Evolutionary conservation across 2,113 vertebrate species (phyloP), one percentile per base, ranked within the genome.

Genomic region (human): DNA sequence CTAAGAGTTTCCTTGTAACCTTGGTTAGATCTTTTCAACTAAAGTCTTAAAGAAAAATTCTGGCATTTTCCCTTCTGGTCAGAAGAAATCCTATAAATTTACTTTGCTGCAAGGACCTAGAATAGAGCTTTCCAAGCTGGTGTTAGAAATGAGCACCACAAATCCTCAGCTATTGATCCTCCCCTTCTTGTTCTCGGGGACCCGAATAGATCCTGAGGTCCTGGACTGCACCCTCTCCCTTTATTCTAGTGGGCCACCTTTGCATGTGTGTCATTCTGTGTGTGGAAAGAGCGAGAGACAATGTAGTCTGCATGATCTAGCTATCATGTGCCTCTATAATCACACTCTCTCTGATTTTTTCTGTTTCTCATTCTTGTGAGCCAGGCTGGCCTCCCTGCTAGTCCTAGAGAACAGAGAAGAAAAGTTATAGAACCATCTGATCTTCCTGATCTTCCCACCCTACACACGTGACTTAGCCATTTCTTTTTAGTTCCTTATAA

Each of bases 391-490:
- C 43, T 30, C 32, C 9, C 8, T 27, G 35, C 43, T 50, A 8
- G 20, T 90, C 57, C 88, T 61, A 78, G 38, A 78, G n/a, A 10
- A 45, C 8, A 38, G 14, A 73, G 32, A 45, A 59, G 25, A 25
- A 5, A 35, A 52, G 5, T 1, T n/a, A 6, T 23, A 72, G 52
- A 23, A 5, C 5, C 7, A 1, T 45, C 45, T n/a, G 38, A 3
- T 64, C 23, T 66, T 13, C 35, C 66, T 64, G 43, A 2, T 76
- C 52, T 35, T 45, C 7, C 10, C 11, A n/a, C 73, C 5, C 32
- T 16, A 16, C 7, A 16, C 25, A 38, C 12, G 35, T 18, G 12
- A 35, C 45, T 10, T 45, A 45, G 45, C 45, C 13, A 18, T 64
- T 64, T 64, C 17, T 52, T 50, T 14, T 25, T 12, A 27, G 22